Conservation (phyloP, 2,797 vertebrate species). For the Syngnathus rostellatus region DNA sequence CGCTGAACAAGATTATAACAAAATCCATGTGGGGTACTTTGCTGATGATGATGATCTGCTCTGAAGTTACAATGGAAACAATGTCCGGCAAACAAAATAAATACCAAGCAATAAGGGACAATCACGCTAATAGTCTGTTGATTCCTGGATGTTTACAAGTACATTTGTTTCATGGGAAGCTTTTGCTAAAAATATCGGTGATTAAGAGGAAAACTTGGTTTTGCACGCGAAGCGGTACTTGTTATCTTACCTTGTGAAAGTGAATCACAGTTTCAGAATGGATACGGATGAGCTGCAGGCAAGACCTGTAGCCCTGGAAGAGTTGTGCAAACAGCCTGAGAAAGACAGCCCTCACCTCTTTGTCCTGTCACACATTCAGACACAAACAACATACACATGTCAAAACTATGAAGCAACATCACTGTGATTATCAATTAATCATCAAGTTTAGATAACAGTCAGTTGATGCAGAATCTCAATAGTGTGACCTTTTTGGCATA, state of each 20-base stretch:
- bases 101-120: slow-evolving; percentile 7
- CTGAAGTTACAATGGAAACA: slow-evolving; percentile 64
- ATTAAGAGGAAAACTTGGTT: slow-evolving; percentile 11
- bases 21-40: slow-evolving; percentile 73
- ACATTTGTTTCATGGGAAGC: slow-evolving; percentile 28
- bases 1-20: slow-evolving; percentile 59
- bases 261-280: slow-evolving; percentile 97
- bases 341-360: slow-evolving; percentile 94
- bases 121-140: slow-evolving; percentile 29
- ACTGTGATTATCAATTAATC: slow-evolving; percentile 18
- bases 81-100: slow-evolving; percentile 65
- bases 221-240: background rate
- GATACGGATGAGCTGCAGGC: slow-evolving; percentile 96
- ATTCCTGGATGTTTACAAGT: slow-evolving; percentile 36
- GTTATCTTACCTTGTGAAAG: slow-evolving; percentile 90
- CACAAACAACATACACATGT: slow-evolving; percentile 22
- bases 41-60: slow-evolving; percentile 49
- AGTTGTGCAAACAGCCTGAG: slow-evolving; percentile 96
- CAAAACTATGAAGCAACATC: slow-evolving; percentile 24
- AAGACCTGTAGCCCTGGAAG: slow-evolving; percentile 97
- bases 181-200: slow-evolving; percentile 11
- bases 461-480: slow-evolving; percentile 11
- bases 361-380: slow-evolving; percentile 75
- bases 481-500: slow-evolving; percentile 20
- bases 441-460: slow-evolving; percentile 22